Percentiles rank a stretch among this genome's conserved stretches.
Evolutionary conservation across 1,140 invertebrate species (phyloP).

Genomic region (Gryon sp.): DNA sequence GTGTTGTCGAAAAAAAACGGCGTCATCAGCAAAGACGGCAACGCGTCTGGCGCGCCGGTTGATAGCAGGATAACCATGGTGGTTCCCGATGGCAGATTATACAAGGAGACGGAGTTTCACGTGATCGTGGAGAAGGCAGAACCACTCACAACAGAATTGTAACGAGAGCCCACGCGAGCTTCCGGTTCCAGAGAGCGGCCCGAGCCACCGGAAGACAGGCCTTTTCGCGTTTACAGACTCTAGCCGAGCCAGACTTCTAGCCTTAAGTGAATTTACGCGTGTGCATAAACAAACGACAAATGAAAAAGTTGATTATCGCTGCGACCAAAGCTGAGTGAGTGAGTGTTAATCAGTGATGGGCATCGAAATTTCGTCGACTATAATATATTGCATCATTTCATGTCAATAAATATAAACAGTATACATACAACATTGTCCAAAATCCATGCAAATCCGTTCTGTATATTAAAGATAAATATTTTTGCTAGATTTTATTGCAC

Average conservation of each 20-base stretch:
- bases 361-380: not conserved
- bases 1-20: slow-evolving; percentile 76
- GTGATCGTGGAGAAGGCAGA: slow-evolving; percentile 90
- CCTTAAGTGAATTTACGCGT: slow-evolving; percentile 6
- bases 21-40: slow-evolving; percentile 67
- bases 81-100: slow-evolving; percentile 88
- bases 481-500: no score
- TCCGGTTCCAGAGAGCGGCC: slow-evolving; percentile 65
- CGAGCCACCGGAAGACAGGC: slow-evolving; percentile 58
- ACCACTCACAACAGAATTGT: slow-evolving; percentile 88
- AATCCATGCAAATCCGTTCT: slow-evolving; percentile 7
- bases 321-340: not conserved
- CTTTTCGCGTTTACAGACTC: slow-evolving; percentile 74
- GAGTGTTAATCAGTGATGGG: slow-evolving; percentile 26
- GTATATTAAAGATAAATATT: slow-evolving; percentile 26
- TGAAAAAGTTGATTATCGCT: not conserved
- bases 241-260: slow-evolving; percentile 48
- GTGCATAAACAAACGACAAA: no score
- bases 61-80: slow-evolving; percentile 82
- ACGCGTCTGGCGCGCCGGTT: slow-evolving; percentile 62
- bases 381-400: not conserved
- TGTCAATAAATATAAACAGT: not conserved
- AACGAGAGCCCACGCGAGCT: slow-evolving; percentile 74
- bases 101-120: slow-evolving; percentile 90
- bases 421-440: slow-evolving; percentile 8